phyloP scores from a whole-genome alignment of 2,113 vertebrate species.

The Tylochromis polylepis region DNA sequence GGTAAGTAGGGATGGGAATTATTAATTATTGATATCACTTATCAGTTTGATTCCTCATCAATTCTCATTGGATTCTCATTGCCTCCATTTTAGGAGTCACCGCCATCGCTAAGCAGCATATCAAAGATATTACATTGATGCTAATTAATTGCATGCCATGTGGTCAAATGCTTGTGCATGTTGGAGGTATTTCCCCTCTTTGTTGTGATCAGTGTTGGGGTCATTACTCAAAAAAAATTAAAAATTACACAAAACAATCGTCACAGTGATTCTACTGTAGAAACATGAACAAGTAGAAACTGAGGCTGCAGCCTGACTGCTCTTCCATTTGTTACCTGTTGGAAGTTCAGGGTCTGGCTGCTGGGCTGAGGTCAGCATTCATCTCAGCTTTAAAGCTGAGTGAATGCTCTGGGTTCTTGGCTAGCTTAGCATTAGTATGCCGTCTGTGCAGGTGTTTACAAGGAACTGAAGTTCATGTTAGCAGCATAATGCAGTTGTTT shows the following conservation, averaged over 20 bases:
- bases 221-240: neutral
- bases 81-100: neutral
- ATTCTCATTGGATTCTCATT: neutral
- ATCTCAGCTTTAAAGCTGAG: neutral
- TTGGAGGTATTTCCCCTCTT: neutral
- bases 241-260: too few species aligned
- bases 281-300: neutral
- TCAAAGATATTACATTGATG: neutral
- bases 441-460: neutral
- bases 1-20: neutral
- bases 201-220: neutral
- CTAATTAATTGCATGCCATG: neutral
- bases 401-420: neutral
- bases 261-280: neutral
- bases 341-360: neutral
- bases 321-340: neutral
- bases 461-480: neutral
- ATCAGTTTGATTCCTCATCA: neutral
- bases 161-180: neutral
- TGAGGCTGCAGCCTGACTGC: neutral
- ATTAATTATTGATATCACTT: neutral
- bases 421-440: neutral
- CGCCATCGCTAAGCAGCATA: neutral
- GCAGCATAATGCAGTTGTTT: neutral
- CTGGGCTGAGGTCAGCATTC: neutral